Conservation (phyloP, 2,797 vertebrate genomes). For the Anisognathus igniventris region DNA sequence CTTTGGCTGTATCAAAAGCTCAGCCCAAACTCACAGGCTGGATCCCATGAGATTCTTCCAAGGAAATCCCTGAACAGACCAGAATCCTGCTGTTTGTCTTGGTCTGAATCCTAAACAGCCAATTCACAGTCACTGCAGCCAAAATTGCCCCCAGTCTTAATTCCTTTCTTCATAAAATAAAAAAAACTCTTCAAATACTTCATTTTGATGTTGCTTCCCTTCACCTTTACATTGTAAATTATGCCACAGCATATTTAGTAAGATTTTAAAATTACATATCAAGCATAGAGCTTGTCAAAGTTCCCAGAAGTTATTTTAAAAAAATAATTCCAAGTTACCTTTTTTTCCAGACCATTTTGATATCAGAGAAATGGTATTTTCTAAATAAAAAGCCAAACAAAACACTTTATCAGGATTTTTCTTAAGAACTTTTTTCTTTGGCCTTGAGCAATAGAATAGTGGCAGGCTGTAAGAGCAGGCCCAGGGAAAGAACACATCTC, state of each 20-base stretch:
- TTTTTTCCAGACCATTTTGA: neutral
- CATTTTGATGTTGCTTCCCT: neutral
- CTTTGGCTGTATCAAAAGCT: neutral
- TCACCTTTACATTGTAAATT: neutral
- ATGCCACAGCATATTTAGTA: neutral
- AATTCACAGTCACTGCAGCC: neutral
- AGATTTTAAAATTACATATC: neutral
- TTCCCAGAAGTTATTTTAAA: neutral
- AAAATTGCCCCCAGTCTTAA: neutral
- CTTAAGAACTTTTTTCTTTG: neutral
- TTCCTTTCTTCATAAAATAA: neutral
- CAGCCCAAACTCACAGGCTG: neutral
- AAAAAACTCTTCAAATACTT: neutral
- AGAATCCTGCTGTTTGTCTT: neutral
- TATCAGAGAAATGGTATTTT: neutral
- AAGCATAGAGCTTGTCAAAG: neutral
- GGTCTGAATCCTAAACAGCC: neutral
- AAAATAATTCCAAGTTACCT: neutral
- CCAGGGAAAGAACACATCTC: neutral
- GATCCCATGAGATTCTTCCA: neutral
- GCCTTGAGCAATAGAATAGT: neutral
- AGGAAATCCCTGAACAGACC: neutral
- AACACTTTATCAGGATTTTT: neutral
- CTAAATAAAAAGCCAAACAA: neutral
- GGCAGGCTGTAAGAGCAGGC: neutral